phyloP scores from a whole-genome alignment of 2,113 vertebrate genomes.

The Cryptomyrus ogoouensis region DNA sequence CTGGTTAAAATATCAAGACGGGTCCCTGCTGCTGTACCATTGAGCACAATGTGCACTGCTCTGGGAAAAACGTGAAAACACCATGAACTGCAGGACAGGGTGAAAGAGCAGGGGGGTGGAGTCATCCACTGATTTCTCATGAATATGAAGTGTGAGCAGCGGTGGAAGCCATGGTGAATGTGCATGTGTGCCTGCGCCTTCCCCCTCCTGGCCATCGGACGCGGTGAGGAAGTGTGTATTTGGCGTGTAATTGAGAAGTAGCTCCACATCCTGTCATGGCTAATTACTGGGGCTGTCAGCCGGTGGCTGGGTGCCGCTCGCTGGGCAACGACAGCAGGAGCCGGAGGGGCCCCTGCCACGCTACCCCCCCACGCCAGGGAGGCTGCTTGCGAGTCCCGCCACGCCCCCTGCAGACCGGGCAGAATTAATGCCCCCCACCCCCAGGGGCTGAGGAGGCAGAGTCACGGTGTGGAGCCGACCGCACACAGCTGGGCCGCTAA shows the following conservation, averaged over 20 bases:
- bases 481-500: slow-evolving; percentile 61
- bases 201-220: slow-evolving; percentile 51
- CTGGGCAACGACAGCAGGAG: slow-evolving; percentile 33
- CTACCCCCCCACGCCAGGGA: background rate
- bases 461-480: slow-evolving; percentile 61
- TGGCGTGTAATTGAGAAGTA: slow-evolving; percentile 68
- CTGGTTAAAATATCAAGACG: background rate
- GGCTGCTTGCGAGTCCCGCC: background rate
- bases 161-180: background rate
- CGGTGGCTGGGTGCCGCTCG: slow-evolving; percentile 24
- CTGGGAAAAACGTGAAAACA: background rate
- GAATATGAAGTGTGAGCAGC: background rate
- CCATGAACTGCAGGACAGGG: background rate
- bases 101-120: background rate
- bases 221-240: slow-evolving; percentile 48
- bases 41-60: background rate
- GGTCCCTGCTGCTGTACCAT: background rate
- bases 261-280: slow-evolving; percentile 69
- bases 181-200: slow-evolving; percentile 19
- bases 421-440: slow-evolving; percentile 30
- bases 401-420: background rate
- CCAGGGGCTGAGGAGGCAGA: slow-evolving; percentile 43
- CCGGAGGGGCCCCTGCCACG: background rate
- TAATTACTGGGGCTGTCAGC: slow-evolving; percentile 66
- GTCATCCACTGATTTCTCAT: background rate